phyloP scores from a whole-genome alignment of 92 coral and sea anemone genomes.

The Hydrozoanthus gracilis region DNA sequence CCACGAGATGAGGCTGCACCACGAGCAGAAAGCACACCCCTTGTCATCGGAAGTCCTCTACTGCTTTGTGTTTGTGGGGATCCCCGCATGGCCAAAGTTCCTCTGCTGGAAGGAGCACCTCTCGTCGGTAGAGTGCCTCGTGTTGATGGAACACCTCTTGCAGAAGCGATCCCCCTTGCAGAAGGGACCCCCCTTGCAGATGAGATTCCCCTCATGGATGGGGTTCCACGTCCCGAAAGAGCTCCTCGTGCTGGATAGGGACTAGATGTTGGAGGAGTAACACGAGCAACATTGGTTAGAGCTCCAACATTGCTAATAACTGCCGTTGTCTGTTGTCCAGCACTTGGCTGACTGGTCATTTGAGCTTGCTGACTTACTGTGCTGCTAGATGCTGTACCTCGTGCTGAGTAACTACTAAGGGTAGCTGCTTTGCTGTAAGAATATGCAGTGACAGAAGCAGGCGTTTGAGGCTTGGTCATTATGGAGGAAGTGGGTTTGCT shows the following conservation, averaged over 20 bases:
- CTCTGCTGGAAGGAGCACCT: slow-evolving; percentile 8
- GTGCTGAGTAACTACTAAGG: background rate
- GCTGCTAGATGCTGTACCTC: slow-evolving; percentile 25
- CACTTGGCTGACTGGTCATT: slow-evolving; percentile 7
- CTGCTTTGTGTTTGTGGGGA: slow-evolving; percentile 1
- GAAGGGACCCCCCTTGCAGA: background rate
- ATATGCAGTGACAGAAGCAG: slow-evolving; percentile 28
- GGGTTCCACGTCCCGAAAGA: slow-evolving; percentile 2
- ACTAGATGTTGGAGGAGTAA: slow-evolving; percentile 27
- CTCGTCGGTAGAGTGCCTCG: slow-evolving; percentile 12
- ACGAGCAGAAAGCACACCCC: background rate
- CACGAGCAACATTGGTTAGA: slow-evolving; percentile 13
- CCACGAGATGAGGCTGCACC: slow-evolving; percentile 6
- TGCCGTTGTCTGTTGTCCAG: slow-evolving; percentile 11
- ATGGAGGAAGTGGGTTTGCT: slow-evolving; percentile 17
- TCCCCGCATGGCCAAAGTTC: background rate
- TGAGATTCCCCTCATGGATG: slow-evolving; percentile 26
- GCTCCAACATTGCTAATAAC: slow-evolving; percentile 47
- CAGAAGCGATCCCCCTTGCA: background rate
- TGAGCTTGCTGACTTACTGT: slow-evolving; percentile 31
- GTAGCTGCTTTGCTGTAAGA: slow-evolving; percentile 38
- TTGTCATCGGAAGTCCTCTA: background rate
- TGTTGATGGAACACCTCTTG: slow-evolving; percentile 6
- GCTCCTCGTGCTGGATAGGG: slow-evolving; percentile 22
- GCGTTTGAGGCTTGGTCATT: slow-evolving; percentile 1